A percentile compares a stretch with the other conserved stretches of the same genome.
phyloP scores from a whole-genome alignment of 2,888 invertebrate species.

The Steromphala cineraria region DNA sequence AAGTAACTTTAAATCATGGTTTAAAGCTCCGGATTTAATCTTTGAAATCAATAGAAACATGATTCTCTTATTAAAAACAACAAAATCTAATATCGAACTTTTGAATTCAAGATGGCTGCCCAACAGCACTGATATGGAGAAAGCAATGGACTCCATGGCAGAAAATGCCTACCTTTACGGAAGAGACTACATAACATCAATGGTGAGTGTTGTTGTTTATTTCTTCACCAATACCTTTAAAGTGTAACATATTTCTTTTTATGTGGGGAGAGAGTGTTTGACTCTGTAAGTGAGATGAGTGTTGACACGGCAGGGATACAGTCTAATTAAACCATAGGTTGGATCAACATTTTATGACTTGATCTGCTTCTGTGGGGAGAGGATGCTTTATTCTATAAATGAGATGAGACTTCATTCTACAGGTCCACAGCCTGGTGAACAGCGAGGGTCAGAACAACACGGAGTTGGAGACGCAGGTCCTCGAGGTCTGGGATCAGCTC shows the following conservation, averaged over 20 bases:
- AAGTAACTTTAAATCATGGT: too few species aligned
- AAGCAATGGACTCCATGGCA: conserved; percentile 87
- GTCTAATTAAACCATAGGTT: conserved; percentile 88
- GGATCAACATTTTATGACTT: too few species aligned
- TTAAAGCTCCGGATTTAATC: too few species aligned
- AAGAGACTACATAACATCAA: conserved; percentile 90
- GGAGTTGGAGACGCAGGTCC: conserved; percentile 89
- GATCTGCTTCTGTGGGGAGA: too few species aligned
- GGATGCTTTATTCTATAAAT: too few species aligned
- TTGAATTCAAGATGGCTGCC: conserved; percentile 81
- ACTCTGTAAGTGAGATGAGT: too few species aligned
- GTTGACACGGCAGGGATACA: conserved; percentile 80
- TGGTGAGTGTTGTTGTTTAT: conserved; percentile 74
- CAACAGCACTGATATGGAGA: conserved; percentile 84
- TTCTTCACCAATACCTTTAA: neutral
- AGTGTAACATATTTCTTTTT: too few species aligned
- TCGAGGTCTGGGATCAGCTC: conserved; percentile 94
- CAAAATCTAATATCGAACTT: too few species aligned
- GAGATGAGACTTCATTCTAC: conserved; percentile 15
- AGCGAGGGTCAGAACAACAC: conserved; percentile 88
- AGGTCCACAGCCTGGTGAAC: conserved; percentile 87
- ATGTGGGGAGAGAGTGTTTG: too few species aligned
- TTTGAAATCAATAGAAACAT: too few species aligned
- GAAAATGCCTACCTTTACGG: conserved; percentile 96
- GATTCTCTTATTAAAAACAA: too few species aligned